Evolutionary conservation across 1,140 invertebrate genomes (phyloP).

Genomic region (Ips nitidus): DNA sequence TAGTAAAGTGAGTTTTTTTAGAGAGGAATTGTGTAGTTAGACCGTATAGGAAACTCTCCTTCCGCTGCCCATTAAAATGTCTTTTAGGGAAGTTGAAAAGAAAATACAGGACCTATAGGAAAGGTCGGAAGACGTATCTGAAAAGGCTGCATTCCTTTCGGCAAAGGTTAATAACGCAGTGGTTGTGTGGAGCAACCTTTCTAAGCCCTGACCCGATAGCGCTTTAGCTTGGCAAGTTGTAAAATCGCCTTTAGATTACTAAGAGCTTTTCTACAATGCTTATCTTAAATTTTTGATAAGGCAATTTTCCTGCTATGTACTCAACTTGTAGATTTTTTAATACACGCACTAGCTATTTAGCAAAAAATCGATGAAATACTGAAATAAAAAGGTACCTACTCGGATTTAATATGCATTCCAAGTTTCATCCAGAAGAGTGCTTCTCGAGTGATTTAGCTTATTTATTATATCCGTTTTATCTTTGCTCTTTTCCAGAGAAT

Average conservation of each 20-base stretch:
- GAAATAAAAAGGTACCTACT: no score
- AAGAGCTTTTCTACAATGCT: slow-evolving; percentile 11
- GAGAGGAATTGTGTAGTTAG: neutral
- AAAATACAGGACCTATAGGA: slow-evolving; percentile 14
- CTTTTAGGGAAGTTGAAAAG: slow-evolving; percentile 5
- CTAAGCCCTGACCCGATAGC: slow-evolving; percentile 15
- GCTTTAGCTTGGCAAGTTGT: slow-evolving; percentile 12
- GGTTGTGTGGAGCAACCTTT: slow-evolving; percentile 26
- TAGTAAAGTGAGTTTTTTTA: neutral
- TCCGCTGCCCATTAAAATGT: neutral
- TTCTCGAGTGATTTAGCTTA: slow-evolving; percentile 24
- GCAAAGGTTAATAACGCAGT: slow-evolving; percentile 30
- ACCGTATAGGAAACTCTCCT: neutral
- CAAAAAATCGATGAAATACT: no score
- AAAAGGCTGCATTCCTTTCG: slow-evolving; percentile 19
- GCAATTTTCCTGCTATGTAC: neutral
- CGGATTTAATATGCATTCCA: neutral
- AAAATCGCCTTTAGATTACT: slow-evolving; percentile 14
- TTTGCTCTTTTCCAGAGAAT: slow-evolving; percentile 17
- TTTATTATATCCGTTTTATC: slow-evolving; percentile 26
- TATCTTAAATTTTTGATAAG: slow-evolving; percentile 20
- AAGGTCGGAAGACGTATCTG: slow-evolving; percentile 26
- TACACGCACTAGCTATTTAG: no score
- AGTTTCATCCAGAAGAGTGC: slow-evolving; percentile 18
- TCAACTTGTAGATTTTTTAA: no score